These are phyloP conservation scores for Tachina lurida DNA, from an alignment of 2,888 invertebrate genomes.

Conservation along the genomic window DNA sequence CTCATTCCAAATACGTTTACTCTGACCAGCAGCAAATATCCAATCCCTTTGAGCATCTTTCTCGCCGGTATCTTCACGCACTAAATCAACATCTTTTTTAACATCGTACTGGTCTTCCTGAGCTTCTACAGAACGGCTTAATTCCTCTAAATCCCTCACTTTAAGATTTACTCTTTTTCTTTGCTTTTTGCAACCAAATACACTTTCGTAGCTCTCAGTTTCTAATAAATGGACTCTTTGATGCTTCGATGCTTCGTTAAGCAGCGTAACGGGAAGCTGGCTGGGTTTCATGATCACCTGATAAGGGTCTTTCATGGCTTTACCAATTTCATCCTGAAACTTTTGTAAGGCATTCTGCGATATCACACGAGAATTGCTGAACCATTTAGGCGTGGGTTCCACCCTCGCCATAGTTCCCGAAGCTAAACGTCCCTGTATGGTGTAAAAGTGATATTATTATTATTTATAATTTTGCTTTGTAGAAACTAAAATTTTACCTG, in stretches of 20 bases:
- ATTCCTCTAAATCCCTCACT: slow-evolving; percentile 89
- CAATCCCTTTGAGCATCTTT: slow-evolving; percentile 93
- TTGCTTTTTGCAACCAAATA: slow-evolving; percentile 97
- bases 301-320: slow-evolving; percentile 97
- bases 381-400: slow-evolving; percentile 99
- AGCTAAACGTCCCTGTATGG: slow-evolving; percentile 87
- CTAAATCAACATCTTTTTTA: slow-evolving; percentile 92
- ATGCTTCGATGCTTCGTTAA: slow-evolving; percentile 96
- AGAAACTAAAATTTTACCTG: slow-evolving; percentile 84
- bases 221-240: slow-evolving; percentile 96
- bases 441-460: not conserved
- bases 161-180: slow-evolving; percentile 94
- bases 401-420: slow-evolving; percentile 96
- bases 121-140: slow-evolving; percentile 89
- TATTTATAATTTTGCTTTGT: not conserved
- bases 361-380: slow-evolving; percentile 98
- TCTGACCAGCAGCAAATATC: slow-evolving; percentile 97
- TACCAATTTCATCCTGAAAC: slow-evolving; percentile 97
- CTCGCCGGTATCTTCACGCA: slow-evolving; percentile 91
- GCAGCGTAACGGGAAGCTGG: slow-evolving; percentile 94
- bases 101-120: slow-evolving; percentile 90
- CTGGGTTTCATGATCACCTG: slow-evolving; percentile 99
- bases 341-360: slow-evolving; percentile 94
- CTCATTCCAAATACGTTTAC: slow-evolving; percentile 99
- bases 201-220: slow-evolving; percentile 95